Base-by-base conservation (phyloP, 2,797 vertebrate genomes). In the Cirrhinus mrigala region DNA sequence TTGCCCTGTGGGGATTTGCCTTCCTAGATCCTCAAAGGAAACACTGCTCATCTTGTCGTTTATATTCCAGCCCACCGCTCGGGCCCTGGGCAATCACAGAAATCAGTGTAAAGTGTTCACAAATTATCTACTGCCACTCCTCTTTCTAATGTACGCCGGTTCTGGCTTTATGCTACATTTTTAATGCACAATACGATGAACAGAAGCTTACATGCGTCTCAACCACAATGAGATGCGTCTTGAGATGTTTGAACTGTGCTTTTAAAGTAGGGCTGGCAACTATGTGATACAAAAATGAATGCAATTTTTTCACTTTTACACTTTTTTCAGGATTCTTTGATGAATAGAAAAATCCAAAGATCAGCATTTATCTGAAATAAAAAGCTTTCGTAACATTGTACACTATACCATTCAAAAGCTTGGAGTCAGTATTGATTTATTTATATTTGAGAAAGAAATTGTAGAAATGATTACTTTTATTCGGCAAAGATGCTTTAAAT, bases 1-100 rank as follows among this genome's bases (percentile, higher is more conserved):
- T 76, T 9, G 16, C 85, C 79, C 84, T 74, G 81, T 68, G 48
- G 85, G 89, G 83, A 87, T 90, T 85, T 88, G 15, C 70, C n/a
- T 75, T 90, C 74, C 71, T 94, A 91, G 76, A 79, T 74, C 62
- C 80, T 79, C 76, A 76, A 76, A 82, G 78, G 48, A 86, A 85
- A 88, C 87, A 83, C 82, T 81, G 85, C 83, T 60, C 78, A 75
- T 87, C 46, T 76, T 87, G 60, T 83, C 70, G 81, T 87, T 85
- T 87, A 86, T 85, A 79, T 88, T 88, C 80, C 68, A 87, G 80
- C 81, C 78, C 56, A 64, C 50, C 52, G 29, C 85, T 87, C 22
- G 8, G 74, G 81, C 84, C 69, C 83, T 70, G 73, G 71, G 83
- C 83, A 86, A 90, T 88, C 68, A 84, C 83, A 81, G 58, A 85